Conservation (phyloP, 2,113 vertebrate genomes). For the Pleuronectes platessa region DNA sequence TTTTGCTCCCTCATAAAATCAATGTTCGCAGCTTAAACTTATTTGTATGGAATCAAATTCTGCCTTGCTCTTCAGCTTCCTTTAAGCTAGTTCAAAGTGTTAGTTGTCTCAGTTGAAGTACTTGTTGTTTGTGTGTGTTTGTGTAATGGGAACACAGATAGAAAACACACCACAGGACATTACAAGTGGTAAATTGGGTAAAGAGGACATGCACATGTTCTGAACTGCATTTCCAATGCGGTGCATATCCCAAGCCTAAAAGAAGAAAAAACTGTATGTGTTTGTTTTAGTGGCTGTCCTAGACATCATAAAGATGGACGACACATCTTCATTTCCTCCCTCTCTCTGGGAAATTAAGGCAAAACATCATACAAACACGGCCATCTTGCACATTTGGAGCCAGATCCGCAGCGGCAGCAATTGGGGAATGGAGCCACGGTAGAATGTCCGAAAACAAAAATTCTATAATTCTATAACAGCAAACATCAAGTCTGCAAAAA, state of each 20-base stretch:
- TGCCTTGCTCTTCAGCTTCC: conserved; percentile 15
- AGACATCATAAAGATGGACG: neutral
- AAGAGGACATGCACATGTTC: conserved; percentile 1
- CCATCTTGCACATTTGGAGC: too few relatives aligned
- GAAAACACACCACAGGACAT: conserved; percentile 25
- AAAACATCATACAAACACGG: too few relatives aligned
- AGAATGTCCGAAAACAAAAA: too few relatives aligned
- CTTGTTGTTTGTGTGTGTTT: neutral
- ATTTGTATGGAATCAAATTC: neutral
- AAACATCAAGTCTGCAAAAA: too few relatives aligned
- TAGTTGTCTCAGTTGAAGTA: neutral
- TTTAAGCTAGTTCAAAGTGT: neutral
- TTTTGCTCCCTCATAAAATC: conserved; percentile 11
- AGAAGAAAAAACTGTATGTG: neutral
- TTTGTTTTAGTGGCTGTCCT: neutral
- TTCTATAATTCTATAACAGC: too few relatives aligned
- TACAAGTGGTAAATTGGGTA: conserved; percentile 3
- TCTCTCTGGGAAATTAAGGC: too few relatives aligned
- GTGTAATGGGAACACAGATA: conserved; percentile 25
- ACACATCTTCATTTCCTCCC: too few relatives aligned
- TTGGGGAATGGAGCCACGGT: too few relatives aligned
- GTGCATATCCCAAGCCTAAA: neutral
- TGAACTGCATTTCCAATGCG: neutral
- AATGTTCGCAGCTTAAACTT: neutral
- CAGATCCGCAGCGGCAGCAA: too few relatives aligned